Base-by-base conservation (phyloP, 2,888 invertebrate species). In the Barypeithes pellucidus region DNA sequence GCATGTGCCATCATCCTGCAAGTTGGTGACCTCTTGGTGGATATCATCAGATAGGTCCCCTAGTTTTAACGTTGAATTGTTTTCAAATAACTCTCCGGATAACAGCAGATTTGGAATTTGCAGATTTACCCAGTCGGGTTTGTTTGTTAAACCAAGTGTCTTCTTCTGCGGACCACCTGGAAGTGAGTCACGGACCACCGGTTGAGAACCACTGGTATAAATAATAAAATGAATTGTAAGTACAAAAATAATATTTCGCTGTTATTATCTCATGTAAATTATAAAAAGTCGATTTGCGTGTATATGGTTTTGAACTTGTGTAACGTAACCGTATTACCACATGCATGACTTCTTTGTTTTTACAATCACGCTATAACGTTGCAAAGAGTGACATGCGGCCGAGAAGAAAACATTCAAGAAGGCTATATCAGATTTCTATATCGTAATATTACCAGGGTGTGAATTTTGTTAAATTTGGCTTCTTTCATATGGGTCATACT, bases 401-500 rank as follows among this genome's bases (percentile, higher is more conserved):
- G n/a, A 7, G 12, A 20, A 47, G 20, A 11, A 20, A 12, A 20
- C 47, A 8, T 47, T 3, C 8, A 16, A 45, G 4, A 11, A 47
- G 22, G 47, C 47, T 1, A 47, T 22, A 22, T 47, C 9, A 20
- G 22, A 20, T 47, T 11, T 47, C 18, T 47, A 22, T 12, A 47
- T 1, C 14, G 14, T 43, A 43, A 43, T 16, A 5, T 43, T 16
- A 43, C 2, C 14, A 16, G 16, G 16, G 16, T 5, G 16, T 16
- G 43, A 43, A 16, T 43, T 43, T 43, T 43, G 43, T 16, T 1
- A 43, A 43, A 43, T 16, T 43, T 43, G 43, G 43, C 43, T 43
- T 43, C 16, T 16, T 43, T 5, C 29, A 39, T 39, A 1, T 3
- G 36, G n/a, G n/a, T n/a, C n/a, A n/a, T n/a, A n/a, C n/a, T n/a